These are phyloP conservation scores for Anoplolepis gracilipes DNA, from an alignment of 1,140 invertebrate genomes.

Conservation along the genomic window DNA sequence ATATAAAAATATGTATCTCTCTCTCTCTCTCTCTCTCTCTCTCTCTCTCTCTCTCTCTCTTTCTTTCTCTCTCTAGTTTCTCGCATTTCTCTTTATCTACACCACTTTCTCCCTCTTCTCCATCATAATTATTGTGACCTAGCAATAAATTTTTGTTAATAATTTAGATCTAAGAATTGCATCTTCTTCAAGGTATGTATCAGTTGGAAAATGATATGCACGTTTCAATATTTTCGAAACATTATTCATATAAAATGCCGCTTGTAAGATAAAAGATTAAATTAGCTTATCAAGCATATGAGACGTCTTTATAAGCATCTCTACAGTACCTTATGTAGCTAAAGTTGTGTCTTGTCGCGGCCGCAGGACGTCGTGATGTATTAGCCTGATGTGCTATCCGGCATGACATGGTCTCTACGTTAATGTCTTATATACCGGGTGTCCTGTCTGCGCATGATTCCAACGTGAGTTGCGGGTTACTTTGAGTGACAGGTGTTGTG, in stretches of 20 bases:
- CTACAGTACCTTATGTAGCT: not conserved
- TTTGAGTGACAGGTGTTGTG: conserved; percentile 39
- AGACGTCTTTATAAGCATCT: conserved; percentile 17
- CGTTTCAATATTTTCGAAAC: not conserved
- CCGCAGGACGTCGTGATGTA: conserved; percentile 34
- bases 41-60: too few species aligned
- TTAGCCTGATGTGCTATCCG: conserved; percentile 30
- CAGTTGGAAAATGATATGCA: not conserved
- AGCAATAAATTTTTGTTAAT: not conserved
- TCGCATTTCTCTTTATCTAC: not conserved
- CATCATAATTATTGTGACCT: not conserved
- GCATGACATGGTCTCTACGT: conserved; percentile 13
- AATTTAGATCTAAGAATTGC: not conserved
- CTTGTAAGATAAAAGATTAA: not conserved
- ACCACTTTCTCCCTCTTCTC: not conserved
- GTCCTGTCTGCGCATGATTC: conserved; percentile 25
- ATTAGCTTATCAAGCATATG: not conserved
- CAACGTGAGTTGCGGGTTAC: conserved; percentile 35
- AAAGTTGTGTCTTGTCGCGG: conserved; percentile 9
- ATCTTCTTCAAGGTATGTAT: conserved; percentile 6
- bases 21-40: too few species aligned
- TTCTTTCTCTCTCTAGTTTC: not conserved
- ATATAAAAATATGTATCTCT: not conserved
- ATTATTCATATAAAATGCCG: not conserved
- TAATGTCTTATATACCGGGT: conserved; percentile 24